Percentiles rank a stretch among this genome's conserved stretches.
These are phyloP conservation scores for Coenonympha glycerion DNA, from an alignment of 2,888 invertebrate species.

Conservation along the genomic window DNA sequence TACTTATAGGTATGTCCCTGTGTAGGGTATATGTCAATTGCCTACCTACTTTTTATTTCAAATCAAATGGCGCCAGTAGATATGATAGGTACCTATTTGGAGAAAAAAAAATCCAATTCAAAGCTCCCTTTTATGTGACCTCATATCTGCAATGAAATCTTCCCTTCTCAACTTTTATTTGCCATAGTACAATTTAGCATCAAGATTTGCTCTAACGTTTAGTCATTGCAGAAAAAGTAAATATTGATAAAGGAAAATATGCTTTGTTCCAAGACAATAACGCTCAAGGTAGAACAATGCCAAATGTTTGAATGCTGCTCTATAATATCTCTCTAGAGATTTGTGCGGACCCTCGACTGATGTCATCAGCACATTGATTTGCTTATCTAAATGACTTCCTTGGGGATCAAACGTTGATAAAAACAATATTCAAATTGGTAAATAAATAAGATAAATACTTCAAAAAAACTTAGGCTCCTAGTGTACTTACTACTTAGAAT, in stretches of 20 bases:
- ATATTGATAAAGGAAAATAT: not conserved
- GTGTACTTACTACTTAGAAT: not conserved
- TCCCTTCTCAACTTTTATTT: slow-evolving; percentile 17
- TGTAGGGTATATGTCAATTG: too few relatives aligned
- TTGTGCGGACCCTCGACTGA: slow-evolving; percentile 11
- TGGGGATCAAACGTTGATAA: not conserved
- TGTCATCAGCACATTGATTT: slow-evolving; percentile 13
- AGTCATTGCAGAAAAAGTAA: slow-evolving; percentile 5
- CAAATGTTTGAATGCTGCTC: not conserved
- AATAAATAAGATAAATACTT: not conserved
- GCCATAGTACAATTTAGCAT: slow-evolving; percentile 16
- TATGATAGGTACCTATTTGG: not conserved
- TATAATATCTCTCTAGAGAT: slow-evolving; percentile 15
- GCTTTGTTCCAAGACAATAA: slow-evolving; percentile 8
- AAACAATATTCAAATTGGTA: not conserved
- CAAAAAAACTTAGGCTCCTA: not conserved
- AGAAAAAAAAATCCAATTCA: not conserved
- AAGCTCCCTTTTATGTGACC: slow-evolving; percentile 14
- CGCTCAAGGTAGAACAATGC: not conserved
- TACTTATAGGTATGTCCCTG: too few relatives aligned
- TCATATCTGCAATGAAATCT: slow-evolving; percentile 13
- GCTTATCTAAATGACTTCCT: slow-evolving; percentile 7
- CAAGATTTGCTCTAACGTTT: slow-evolving; percentile 11
- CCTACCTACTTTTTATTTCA: too few relatives aligned
- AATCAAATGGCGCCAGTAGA: too few relatives aligned